Base-by-base conservation (phyloP, 2,888 invertebrate species). In the Papilio gigon region DNA sequence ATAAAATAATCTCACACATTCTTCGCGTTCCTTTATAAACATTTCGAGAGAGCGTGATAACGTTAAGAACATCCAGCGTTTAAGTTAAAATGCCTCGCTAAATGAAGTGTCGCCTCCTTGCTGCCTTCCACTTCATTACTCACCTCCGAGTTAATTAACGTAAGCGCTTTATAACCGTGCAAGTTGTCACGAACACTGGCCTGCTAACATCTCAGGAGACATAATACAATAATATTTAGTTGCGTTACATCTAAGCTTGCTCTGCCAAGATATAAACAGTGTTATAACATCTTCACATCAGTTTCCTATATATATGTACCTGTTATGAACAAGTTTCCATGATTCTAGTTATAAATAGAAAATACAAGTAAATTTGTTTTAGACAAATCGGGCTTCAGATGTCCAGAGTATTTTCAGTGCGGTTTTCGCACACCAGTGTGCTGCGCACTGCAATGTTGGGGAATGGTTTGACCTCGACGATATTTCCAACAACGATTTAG, bases 61-160 rank as follows among this genome's bases (percentile, higher is more conserved):
- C 50, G 17, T 60, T 47, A 59, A 60, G 25, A 60, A 60, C 25
- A 61, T 67, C 61, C 33, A 35, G 17, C 60, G n/a, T 53, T 67
- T 67, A 53, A 50, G 61, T 60, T 67, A 61, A 61, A 50, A 60
- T 42, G 62, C 58, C 44, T 63, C 58, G n/a, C 56, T 62, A 58
- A 67, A 67, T 67, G 42, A 67, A 63, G 56, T 44, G 62, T 53
- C 42, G 30, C 35, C 27, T 40, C 20, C 40, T 35, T 42, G 35
- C 59, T 14, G 35, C 44, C 58, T 27, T 56, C 33, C 62, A 62
- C 67, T 62, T 68, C 68, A 63, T 68, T 63, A 68, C 63, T 63
- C 35, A 58, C 25, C 27, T 59, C 35, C 44, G 35, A 68, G 68
- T 25, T 58, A 68, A 68, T 68, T 68, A 68, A 68, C 68, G n/a